A percentile compares a stretch with the other conserved stretches of the same genome.
Conservation (phyloP, 2,113 vertebrate genomes). For the Ophthalmolycus amberensis region DNA sequence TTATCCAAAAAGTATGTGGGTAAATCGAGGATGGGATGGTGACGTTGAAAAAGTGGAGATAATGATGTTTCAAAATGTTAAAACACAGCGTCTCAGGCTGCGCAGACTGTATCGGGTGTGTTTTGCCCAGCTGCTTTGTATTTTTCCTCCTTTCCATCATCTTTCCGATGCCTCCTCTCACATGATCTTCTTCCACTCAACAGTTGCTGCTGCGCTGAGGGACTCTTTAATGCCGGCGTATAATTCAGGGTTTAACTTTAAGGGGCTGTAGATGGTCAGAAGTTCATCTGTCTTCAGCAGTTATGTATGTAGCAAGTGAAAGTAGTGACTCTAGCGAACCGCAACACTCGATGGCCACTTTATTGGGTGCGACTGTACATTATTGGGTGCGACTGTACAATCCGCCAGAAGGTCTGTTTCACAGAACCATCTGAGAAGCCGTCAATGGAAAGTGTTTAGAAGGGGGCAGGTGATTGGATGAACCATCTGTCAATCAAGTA, state of each 20-base stretch:
- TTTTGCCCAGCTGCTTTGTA: background rate
- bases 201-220: background rate
- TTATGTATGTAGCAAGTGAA: background rate
- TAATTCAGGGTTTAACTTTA: background rate
- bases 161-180: background rate
- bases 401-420: no score
- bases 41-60: background rate
- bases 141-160: background rate
- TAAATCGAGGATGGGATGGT: background rate
- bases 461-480: no score
- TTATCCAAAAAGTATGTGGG: background rate
- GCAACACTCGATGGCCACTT: background rate
- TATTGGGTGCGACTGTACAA: background rate
- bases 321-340: background rate
- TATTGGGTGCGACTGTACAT: no score
- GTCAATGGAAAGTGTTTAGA: no score
- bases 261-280: slow-evolving; percentile 1
- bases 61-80: background rate
- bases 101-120: background rate
- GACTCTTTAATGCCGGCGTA: background rate
- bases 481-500: no score
- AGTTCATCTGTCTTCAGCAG: background rate
- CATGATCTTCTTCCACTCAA: slow-evolving; percentile 6
- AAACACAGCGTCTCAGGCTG: background rate
- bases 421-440: no score